These are phyloP conservation scores for Crypturellus tataupa DNA, from an alignment of 2,797 vertebrate species.

Conservation along the genomic window DNA sequence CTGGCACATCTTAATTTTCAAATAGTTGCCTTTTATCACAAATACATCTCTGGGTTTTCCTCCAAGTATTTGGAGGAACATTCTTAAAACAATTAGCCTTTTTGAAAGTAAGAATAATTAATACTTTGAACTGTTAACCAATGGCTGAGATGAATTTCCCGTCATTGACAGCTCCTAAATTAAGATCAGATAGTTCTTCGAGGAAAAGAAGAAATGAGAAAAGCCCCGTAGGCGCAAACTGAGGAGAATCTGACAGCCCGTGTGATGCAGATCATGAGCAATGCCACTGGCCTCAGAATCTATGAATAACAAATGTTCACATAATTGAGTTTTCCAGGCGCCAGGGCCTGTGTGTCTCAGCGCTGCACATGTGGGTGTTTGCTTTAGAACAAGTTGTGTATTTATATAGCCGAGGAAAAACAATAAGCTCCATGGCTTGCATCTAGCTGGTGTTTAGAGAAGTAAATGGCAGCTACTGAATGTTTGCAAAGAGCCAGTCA, in stretches of 20 bases:
- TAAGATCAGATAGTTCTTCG: neutral
- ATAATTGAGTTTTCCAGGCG: neutral
- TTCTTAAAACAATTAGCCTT: neutral
- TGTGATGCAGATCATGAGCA: neutral
- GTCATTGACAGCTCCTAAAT: neutral
- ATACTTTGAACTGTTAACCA: neutral
- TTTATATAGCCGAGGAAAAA: neutral
- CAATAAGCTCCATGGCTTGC: neutral
- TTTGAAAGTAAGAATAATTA: constrained; percentile 1
- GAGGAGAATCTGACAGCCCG: neutral
- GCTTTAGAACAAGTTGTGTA: neutral
- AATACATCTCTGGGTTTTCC: neutral
- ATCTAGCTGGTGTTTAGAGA: neutral
- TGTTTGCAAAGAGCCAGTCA: neutral
- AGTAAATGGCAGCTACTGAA: neutral
- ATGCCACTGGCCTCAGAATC: neutral
- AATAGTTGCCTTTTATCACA: neutral
- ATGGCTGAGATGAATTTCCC: neutral
- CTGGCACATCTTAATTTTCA: neutral
- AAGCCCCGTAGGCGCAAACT: neutral
- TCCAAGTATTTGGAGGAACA: neutral
- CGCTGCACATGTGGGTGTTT: constrained; percentile 18
- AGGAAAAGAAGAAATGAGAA: neutral
- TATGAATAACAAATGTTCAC: neutral
- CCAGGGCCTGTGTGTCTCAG: neutral